Conservation (phyloP, 2,888 invertebrate species). For the Pammene fasciana region DNA sequence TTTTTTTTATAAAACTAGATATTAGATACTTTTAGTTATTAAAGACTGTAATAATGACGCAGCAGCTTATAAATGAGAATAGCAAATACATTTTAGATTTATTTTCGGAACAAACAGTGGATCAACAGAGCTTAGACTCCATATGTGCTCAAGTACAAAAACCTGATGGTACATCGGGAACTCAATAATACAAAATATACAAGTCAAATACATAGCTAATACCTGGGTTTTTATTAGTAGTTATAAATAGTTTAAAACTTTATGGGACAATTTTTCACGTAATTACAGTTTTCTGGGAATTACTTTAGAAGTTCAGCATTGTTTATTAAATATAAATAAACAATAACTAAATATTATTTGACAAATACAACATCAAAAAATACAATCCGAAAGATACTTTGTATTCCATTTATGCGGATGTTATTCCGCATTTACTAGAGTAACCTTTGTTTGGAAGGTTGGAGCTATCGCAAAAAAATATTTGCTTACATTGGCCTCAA, state of each 20-base stretch:
- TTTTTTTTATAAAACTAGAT: no score
- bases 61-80: constrained; percentile 74
- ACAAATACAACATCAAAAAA: not conserved
- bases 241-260: no score
- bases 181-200: no score
- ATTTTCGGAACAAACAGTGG: constrained; percentile 88
- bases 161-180: no score
- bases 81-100: constrained; percentile 82
- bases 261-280: no score
- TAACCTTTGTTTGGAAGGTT: constrained; percentile 7
- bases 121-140: constrained; percentile 89
- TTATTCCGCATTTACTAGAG: constrained; percentile 1
- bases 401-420: not conserved
- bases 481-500: constrained; percentile 27
- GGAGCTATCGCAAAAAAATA: constrained; percentile 16
- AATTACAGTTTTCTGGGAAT: no score
- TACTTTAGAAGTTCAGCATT: no score
- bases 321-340: no score
- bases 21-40: constrained; percentile 4
- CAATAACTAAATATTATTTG: no score
- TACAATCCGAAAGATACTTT: not conserved
- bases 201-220: no score
- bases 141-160: constrained; percentile 90
- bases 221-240: no score
- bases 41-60: constrained; percentile 61